Evolutionary conservation across 2,888 invertebrate species (phyloP).

Genomic region (Dynastes maya): DNA sequence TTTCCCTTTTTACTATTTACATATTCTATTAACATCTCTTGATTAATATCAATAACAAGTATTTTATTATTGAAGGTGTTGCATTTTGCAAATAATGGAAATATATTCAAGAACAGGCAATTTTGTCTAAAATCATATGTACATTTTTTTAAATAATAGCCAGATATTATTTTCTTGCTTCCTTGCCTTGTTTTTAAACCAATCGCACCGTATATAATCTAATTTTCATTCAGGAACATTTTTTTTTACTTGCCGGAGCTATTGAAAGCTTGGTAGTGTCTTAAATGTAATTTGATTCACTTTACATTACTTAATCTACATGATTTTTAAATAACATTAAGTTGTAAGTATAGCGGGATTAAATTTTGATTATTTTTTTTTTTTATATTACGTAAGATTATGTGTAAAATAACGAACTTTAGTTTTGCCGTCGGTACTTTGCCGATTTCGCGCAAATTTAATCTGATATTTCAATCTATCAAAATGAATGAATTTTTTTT

Average conservation of each 20-base stretch:
- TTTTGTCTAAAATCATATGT: background rate
- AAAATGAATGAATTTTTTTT: no score
- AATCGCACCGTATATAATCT: slow-evolving; percentile 26
- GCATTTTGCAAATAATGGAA: background rate
- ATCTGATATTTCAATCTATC: no score
- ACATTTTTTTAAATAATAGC: background rate
- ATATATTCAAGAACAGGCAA: background rate
- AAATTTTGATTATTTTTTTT: no score
- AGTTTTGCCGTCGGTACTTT: no score
- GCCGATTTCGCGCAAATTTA: background rate
- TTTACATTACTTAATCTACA: background rate
- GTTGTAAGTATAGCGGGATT: no score
- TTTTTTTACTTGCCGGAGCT: slow-evolving; percentile 3
- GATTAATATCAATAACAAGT: no score
- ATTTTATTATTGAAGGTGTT: background rate
- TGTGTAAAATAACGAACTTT: no score
- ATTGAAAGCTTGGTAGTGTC: background rate
- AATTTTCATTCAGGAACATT: slow-evolving; percentile 27
- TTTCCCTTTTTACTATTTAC: no score
- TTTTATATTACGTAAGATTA: no score
- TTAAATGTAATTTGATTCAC: slow-evolving; percentile 23
- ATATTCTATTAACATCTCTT: no score
- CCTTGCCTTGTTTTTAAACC: background rate
- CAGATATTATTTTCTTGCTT: background rate
- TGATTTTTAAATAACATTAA: background rate